These are phyloP conservation scores for Platorchestia sp. DNA, from an alignment of 1,140 invertebrate genomes.

Conservation along the genomic window DNA sequence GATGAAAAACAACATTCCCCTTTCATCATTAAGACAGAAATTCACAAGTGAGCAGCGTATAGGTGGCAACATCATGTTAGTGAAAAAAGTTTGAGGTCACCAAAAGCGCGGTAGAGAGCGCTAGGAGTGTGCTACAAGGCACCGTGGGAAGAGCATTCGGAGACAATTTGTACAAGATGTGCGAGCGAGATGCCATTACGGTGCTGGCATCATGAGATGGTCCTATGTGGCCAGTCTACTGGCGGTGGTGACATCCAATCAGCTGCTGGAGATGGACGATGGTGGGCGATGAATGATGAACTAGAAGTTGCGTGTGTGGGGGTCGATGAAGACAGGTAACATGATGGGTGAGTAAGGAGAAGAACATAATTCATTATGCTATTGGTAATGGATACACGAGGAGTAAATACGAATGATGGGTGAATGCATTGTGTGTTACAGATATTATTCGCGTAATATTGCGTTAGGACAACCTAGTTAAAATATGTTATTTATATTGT, in stretches of 20 bases:
- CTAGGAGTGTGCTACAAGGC: neutral
- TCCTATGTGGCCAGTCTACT: neutral
- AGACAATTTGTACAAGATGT: neutral
- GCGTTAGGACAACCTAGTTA: neutral
- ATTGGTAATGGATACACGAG: neutral
- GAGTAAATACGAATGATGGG: neutral
- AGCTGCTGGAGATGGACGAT: neutral
- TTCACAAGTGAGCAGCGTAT: neutral
- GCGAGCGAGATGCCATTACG: slow-evolving; percentile 4
- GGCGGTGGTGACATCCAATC: slow-evolving; percentile 18
- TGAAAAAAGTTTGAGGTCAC: neutral
- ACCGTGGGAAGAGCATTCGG: neutral
- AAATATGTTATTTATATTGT: neutral
- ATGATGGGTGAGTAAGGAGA: neutral
- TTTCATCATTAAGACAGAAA: neutral
- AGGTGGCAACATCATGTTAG: neutral
- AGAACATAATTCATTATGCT: neutral
- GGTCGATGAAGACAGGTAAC: neutral
- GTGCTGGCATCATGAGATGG: neutral
- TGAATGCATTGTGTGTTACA: neutral
- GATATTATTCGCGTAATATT: neutral
- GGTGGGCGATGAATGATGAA: slow-evolving; percentile 9
- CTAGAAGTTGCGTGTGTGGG: neutral
- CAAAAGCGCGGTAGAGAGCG: neutral
- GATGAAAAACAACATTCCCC: neutral